Conservation (phyloP, 2,113 vertebrate genomes). For the Sula dactylatra region DNA sequence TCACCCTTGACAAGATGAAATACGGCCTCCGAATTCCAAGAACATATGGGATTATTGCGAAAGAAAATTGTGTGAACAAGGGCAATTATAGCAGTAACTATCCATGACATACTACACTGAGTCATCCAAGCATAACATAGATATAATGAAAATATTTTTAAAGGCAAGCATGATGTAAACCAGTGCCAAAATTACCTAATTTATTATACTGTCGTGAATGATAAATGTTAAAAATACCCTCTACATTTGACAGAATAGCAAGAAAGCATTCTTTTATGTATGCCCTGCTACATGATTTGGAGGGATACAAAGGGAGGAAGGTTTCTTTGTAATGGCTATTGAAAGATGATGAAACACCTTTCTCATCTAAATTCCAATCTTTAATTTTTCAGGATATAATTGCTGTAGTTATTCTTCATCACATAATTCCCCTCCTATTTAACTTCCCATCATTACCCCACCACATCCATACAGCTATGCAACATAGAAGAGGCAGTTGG, state of each 20-base stretch:
- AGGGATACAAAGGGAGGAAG: not conserved
- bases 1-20: conserved; percentile 57
- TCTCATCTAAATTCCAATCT: conserved; percentile 21
- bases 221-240: conserved; percentile 1
- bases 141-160: conserved; percentile 55
- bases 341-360: not conserved
- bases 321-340: not conserved
- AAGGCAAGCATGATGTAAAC: conserved; percentile 49
- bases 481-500: not conserved
- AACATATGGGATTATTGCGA: conserved; percentile 58
- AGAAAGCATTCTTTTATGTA: not conserved
- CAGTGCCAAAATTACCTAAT: conserved; percentile 27
- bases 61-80: conserved; percentile 64
- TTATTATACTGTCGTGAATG: conserved; percentile 33
- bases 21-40: conserved; percentile 15
- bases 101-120: not conserved
- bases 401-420: not conserved
- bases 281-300: not conserved
- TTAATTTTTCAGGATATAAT: conserved; percentile 1
- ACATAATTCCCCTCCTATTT: not conserved
- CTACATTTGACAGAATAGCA: not conserved
- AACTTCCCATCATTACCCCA: not conserved
- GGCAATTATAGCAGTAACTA: conserved; percentile 61
- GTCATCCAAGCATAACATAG: conserved; percentile 13
- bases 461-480: not conserved